Base-by-base conservation (phyloP, 1,140 invertebrate species). In the Trachelipus rathkii region DNA sequence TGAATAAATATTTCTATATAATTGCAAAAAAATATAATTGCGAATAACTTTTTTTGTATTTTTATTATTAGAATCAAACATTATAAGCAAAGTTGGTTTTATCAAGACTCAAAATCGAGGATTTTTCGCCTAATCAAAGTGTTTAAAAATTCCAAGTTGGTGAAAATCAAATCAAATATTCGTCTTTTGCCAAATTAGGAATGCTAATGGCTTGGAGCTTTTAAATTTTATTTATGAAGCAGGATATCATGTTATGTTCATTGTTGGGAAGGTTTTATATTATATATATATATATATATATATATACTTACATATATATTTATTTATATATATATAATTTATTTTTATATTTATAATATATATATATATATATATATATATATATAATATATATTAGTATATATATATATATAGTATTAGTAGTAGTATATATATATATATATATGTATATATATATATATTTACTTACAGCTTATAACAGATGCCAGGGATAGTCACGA, bases 401-500 rank as follows among this genome's bases (percentile, higher is more conserved):
- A 15, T 19, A 60, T 60, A 15, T 19, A 60, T 60, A 60, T 15
- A 13, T 15, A 13, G 8, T 60, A 60, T 60, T 4, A 4, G 8
- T 60, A 60, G 4, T 15, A 15, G 1, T 60, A 60, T 60, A 60
- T 60, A 60, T 60, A 60, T 60, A 60, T 60, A 60, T 60, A 60
- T 60, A 33, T 60, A 60, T 60, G 8, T 60, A 60, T 60, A 60
- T 60, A 60, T 60, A 60, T 60, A 60, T 60, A 60, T 60, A 60
- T 60, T n/a, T n/a, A n/a, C n/a, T n/a, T n/a, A n/a, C n/a, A n/a
- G n/a, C n/a, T n/a, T n/a, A n/a, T n/a, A n/a, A n/a, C n/a, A n/a
- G n/a, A n/a, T n/a, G n/a, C n/a, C n/a, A n/a, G n/a, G n/a, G n/a
- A n/a, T n/a, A n/a, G n/a, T n/a, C n/a, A n/a, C n/a, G n/a, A n/a